These are phyloP conservation scores for Lasioglossum calceatum DNA, from an alignment of 2,888 invertebrate genomes.

Conservation along the genomic window DNA sequence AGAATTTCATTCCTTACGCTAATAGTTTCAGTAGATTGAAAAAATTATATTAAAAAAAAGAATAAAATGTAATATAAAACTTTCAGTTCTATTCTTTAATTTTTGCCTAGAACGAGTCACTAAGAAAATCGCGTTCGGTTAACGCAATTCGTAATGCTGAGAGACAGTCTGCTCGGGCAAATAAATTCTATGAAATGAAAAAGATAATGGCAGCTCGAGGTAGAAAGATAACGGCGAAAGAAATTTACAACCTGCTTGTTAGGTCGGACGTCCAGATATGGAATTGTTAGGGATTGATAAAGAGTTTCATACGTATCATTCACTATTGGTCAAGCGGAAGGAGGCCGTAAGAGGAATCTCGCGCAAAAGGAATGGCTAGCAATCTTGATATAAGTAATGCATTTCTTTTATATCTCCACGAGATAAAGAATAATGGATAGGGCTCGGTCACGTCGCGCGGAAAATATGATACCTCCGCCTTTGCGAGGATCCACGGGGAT, in stretches of 20 bases:
- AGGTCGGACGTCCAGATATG: constrained; percentile 22
- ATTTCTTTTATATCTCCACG: constrained; percentile 81
- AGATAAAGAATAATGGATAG: constrained; percentile 84
- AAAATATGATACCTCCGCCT: constrained; percentile 80
- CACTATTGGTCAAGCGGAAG: constrained; percentile 68
- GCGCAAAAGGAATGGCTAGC: constrained; percentile 75
- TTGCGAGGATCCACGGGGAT: constrained; percentile 57
- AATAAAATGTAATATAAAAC: not conserved
- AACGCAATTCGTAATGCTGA: not conserved
- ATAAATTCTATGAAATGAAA: not conserved
- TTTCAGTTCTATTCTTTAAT: not conserved
- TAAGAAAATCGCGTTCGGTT: not conserved
- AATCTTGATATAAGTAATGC: constrained; percentile 83
- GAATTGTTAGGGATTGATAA: constrained; percentile 63
- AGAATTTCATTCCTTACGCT: not conserved
- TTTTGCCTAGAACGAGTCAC: not conserved
- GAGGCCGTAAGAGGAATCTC: constrained; percentile 65
- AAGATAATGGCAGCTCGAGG: not conserved
- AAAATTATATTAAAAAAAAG: not conserved
- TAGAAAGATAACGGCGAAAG: not conserved
- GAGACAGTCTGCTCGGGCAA: not conserved
- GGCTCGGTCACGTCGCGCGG: constrained; percentile 73
- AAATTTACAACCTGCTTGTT: not conserved
- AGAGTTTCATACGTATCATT: constrained; percentile 69
- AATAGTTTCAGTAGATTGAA: not conserved